A percentile compares a stretch with the other conserved stretches of the same genome.
phyloP scores from a whole-genome alignment of 2,888 invertebrate species.

The Torymus auratus region DNA sequence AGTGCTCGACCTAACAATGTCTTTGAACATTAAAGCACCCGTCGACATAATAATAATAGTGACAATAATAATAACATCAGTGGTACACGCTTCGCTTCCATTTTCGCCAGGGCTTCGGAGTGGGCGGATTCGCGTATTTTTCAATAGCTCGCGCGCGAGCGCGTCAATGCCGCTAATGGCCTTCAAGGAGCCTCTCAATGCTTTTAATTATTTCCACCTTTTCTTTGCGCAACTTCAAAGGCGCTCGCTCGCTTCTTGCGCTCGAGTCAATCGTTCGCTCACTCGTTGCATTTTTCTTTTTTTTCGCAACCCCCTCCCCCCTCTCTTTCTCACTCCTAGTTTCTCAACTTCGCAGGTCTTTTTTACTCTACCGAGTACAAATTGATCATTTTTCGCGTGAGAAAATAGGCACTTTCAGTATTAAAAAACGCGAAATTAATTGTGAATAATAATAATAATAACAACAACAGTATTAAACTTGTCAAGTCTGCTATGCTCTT shows the following conservation, averaged over 20 bases:
- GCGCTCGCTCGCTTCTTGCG: conserved; percentile 24
- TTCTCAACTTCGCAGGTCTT: neutral
- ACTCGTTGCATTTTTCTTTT: too few relatives aligned
- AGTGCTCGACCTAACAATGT: neutral
- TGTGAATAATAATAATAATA: too few relatives aligned
- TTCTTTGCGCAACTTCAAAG: conserved; percentile 61
- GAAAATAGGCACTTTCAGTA: too few relatives aligned
- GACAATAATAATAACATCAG: neutral
- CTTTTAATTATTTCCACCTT: conserved; percentile 73
- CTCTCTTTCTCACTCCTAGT: neutral
- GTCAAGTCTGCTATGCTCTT: too few relatives aligned
- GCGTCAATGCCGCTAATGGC: conserved; percentile 68
- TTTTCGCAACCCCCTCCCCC: neutral
- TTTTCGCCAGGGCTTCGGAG: neutral
- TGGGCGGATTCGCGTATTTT: conserved; percentile 37
- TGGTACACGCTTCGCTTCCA: neutral
- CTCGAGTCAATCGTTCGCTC: conserved; percentile 42
- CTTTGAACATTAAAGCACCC: conserved; percentile 3
- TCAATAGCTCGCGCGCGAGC: conserved; percentile 52
- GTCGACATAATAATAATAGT: neutral
- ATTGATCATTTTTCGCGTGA: conserved; percentile 26
- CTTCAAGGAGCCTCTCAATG: conserved; percentile 68
- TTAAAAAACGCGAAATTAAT: too few relatives aligned
- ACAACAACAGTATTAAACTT: too few relatives aligned
- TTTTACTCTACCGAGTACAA: neutral